Evolutionary conservation across 2,888 invertebrate species (phyloP).

Genomic region (Perizoma affinitatum): DNA sequence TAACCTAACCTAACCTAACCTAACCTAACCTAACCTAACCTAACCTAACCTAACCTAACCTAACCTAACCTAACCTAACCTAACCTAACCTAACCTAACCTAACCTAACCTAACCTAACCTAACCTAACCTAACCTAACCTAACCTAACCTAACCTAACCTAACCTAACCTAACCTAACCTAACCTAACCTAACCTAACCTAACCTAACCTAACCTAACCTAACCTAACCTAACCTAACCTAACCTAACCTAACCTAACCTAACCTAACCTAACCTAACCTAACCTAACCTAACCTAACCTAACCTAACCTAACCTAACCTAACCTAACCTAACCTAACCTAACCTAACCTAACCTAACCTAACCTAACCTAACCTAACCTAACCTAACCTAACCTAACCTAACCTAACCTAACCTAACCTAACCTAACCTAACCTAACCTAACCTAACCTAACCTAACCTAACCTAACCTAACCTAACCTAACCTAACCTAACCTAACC

Average conservation of each 20-base stretch:
- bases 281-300: conserved; percentile 41
- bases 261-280: conserved; percentile 36
- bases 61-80: conserved; percentile 31
- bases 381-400: conserved; percentile 39
- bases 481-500: conserved; percentile 43
- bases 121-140: conserved; percentile 41
- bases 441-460: conserved; percentile 37
- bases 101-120: conserved; percentile 32
- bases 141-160: conserved; percentile 42
- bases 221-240: conserved; percentile 41
- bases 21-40: conserved; percentile 34
- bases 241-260: conserved; percentile 43
- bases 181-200: conserved; percentile 41
- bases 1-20: conserved; percentile 34
- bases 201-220: conserved; percentile 42
- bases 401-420: no score
- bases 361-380: conserved; percentile 35
- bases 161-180: conserved; percentile 40
- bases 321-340: conserved; percentile 29
- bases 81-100: conserved; percentile 34
- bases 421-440: conserved; percentile 37
- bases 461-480: conserved; percentile 36
- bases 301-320: conserved; percentile 39
- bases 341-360: conserved; percentile 29
- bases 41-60: conserved; percentile 34